These are phyloP conservation scores for Harlomillsia oculata DNA, from an alignment of 1,140 invertebrate species.

Conservation along the genomic window DNA sequence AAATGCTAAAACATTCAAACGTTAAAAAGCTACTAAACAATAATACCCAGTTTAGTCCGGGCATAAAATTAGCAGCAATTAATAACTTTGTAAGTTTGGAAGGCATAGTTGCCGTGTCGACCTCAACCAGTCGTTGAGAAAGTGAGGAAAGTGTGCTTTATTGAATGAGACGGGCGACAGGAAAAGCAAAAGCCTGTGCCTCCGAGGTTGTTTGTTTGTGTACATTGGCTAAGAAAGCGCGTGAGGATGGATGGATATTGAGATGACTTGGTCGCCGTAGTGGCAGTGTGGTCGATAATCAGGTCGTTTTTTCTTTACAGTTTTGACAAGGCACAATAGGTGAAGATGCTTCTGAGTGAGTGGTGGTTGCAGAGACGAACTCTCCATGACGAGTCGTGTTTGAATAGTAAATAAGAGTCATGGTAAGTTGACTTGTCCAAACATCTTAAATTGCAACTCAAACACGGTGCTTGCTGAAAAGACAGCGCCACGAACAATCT, in stretches of 20 bases:
- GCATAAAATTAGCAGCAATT: too few relatives aligned
- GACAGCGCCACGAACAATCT: conserved; percentile 23
- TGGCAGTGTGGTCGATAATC: too few relatives aligned
- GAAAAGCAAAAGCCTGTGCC: neutral
- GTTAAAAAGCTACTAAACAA: too few relatives aligned
- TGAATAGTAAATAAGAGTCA: conserved; percentile 29
- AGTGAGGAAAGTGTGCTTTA: too few relatives aligned
- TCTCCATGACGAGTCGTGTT: conserved; percentile 21
- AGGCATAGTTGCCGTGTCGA: too few relatives aligned
- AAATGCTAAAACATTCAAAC: too few relatives aligned
- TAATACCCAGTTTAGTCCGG: too few relatives aligned
- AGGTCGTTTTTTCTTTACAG: too few relatives aligned
- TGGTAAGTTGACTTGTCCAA: conserved; percentile 31
- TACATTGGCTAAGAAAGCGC: neutral
- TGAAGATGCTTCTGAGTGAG: conserved; percentile 1
- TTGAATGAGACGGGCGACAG: neutral
- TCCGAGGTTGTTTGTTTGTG: neutral
- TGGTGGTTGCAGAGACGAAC: too few relatives aligned
- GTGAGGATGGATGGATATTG: neutral
- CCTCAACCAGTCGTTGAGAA: too few relatives aligned
- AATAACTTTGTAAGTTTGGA: too few relatives aligned
- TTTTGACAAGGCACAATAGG: conserved; percentile 16
- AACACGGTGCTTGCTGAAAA: conserved; percentile 25
- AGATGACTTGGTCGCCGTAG: too few relatives aligned
- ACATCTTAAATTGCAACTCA: conserved; percentile 34